Evolutionary conservation across 2,797 vertebrate genomes (phyloP).

Genomic region (Etheostoma perlongum): DNA sequence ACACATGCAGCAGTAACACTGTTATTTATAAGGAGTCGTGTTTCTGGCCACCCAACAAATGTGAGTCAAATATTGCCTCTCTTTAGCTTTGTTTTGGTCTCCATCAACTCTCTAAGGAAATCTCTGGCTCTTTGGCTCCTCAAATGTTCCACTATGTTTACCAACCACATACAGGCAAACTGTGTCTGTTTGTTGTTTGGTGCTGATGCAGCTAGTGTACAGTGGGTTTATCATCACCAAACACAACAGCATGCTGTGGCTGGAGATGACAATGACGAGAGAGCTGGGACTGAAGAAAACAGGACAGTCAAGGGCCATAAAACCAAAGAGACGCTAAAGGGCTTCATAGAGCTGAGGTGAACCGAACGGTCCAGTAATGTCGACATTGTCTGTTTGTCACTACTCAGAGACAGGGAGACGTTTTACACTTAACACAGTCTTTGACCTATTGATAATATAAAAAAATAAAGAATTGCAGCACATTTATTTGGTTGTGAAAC

Average conservation of each 20-base stretch:
- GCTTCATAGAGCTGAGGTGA: neutral
- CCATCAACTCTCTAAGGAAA: neutral
- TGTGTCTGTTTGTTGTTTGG: neutral
- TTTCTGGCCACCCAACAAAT: neutral
- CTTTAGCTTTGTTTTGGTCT: neutral
- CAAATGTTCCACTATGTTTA: neutral
- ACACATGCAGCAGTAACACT: neutral
- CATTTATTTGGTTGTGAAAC: neutral
- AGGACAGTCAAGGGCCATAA: neutral
- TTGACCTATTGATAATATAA: neutral
- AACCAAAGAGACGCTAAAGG: neutral
- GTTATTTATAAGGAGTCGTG: no score
- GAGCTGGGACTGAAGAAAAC: neutral
- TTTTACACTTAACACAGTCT: neutral
- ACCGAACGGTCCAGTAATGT: neutral
- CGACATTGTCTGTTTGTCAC: neutral
- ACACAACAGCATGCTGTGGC: slow-evolving; percentile 10
- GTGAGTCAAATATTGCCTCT: neutral
- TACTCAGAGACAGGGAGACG: neutral
- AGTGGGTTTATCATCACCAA: neutral
- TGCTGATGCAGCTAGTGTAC: neutral
- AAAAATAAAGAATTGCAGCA: no score
- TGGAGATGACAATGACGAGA: slow-evolving; percentile 1
- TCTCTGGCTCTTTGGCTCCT: neutral
- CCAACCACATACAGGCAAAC: neutral